Percentiles rank a stretch among this genome's conserved stretches.
These are phyloP conservation scores for Falco naumanni DNA, from an alignment of 2,797 vertebrate genomes.

Conservation along the genomic window DNA sequence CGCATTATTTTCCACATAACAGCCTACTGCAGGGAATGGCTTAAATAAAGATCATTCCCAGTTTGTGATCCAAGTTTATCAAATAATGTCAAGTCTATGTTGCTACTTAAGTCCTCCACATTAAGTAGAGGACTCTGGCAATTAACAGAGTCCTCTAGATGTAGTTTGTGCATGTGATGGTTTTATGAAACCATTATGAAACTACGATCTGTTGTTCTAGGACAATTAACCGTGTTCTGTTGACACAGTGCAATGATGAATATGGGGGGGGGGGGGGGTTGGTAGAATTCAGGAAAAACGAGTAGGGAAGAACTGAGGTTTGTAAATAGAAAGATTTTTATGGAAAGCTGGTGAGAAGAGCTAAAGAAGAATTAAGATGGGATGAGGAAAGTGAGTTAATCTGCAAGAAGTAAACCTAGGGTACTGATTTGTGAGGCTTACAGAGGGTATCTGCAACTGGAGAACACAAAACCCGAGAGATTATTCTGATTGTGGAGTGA, in stretches of 20 bases:
- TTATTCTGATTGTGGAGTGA: not conserved
- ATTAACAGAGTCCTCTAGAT: not conserved
- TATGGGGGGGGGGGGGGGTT: accelerated
- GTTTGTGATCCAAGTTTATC: not conserved
- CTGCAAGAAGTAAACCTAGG: not conserved
- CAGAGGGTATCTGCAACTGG: not conserved
- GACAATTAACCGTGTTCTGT: not conserved
- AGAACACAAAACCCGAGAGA: not conserved
- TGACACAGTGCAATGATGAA: not conserved
- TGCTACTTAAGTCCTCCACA: not conserved
- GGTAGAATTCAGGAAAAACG: not conserved
- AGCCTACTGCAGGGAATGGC: not conserved
- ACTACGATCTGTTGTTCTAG: not conserved
- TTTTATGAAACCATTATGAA: not conserved
- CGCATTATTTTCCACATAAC: not conserved
- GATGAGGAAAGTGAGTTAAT: not conserved
- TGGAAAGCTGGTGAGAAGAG: not conserved
- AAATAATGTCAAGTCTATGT: not conserved
- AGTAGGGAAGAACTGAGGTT: not conserved
- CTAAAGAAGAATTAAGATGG: not conserved
- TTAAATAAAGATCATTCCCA: not conserved
- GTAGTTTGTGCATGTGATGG: not conserved
- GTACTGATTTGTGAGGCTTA: not conserved
- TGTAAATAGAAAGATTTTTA: not conserved
- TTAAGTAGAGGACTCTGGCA: not conserved